phyloP scores from a whole-genome alignment of 2,888 invertebrate genomes.

The Synergus gifuensis region DNA sequence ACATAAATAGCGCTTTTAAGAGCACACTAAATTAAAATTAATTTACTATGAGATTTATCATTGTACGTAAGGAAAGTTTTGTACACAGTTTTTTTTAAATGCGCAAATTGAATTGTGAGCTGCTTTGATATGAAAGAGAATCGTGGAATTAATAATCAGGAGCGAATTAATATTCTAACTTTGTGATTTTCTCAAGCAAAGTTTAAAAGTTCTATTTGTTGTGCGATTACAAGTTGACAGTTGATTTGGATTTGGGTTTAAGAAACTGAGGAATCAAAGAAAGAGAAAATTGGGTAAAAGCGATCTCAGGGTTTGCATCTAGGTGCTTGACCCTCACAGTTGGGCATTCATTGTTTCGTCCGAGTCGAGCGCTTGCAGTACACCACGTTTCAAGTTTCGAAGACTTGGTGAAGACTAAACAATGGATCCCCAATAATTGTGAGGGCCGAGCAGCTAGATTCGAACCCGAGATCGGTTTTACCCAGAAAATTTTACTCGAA shows the following conservation, averaged over 20 bases:
- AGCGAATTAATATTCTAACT: not conserved
- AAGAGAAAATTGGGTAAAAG: not conserved
- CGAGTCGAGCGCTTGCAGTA: too few relatives aligned
- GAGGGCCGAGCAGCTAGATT: too few relatives aligned
- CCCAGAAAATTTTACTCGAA: not conserved
- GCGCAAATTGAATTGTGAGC: not conserved
- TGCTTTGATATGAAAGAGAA: not conserved
- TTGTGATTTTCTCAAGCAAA: slow-evolving; percentile 4
- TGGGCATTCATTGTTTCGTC: too few relatives aligned
- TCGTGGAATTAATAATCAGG: not conserved
- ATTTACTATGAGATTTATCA: too few relatives aligned
- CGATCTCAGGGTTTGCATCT: too few relatives aligned
- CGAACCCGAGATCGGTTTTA: too few relatives aligned
- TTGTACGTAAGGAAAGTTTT: not conserved
- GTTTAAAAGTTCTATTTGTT: not conserved
- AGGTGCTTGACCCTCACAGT: too few relatives aligned
- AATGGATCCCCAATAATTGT: too few relatives aligned
- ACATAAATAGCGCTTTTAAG: not conserved
- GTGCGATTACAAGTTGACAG: not conserved
- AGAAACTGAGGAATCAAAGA: not conserved
- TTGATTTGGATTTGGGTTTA: not conserved
- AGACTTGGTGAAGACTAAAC: too few relatives aligned
- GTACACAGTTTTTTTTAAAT: not conserved
- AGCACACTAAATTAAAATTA: too few relatives aligned
- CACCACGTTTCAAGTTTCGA: too few relatives aligned